These are phyloP conservation scores for Otolemur garnettii DNA, from an alignment of 2,113 vertebrate genomes.

Conservation along the genomic window DNA sequence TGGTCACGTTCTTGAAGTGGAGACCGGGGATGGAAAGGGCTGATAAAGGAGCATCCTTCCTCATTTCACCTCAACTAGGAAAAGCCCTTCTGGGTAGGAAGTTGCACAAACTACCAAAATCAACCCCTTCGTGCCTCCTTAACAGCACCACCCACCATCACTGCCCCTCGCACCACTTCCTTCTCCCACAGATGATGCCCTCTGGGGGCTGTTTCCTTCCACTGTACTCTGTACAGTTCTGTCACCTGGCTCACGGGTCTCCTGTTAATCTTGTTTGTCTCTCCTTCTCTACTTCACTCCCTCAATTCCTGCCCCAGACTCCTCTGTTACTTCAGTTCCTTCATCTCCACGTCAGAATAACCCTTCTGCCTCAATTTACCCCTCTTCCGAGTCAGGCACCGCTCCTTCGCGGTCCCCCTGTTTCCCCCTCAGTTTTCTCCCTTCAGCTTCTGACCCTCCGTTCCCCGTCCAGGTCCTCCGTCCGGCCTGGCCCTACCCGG, in stretches of 20 bases:
- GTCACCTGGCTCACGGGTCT: neutral
- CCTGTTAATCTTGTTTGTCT: neutral
- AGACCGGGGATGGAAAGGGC: neutral
- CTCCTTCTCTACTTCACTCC: neutral
- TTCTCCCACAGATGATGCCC: neutral
- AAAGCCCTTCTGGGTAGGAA: neutral
- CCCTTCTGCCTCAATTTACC: neutral
- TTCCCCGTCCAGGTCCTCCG: neutral
- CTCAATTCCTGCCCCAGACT: neutral
- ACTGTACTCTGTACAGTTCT: neutral
- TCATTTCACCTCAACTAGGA: neutral
- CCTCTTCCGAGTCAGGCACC: neutral
- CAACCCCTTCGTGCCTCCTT: neutral
- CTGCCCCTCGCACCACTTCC: neutral
- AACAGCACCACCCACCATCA: neutral
- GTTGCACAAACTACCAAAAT: neutral
- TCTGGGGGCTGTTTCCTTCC: neutral
- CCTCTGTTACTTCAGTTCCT: neutral
- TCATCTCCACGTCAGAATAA: neutral
- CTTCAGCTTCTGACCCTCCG: neutral
- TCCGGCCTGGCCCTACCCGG: constrained; percentile 66
- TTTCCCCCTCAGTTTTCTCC: neutral
- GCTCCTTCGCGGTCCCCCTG: neutral
- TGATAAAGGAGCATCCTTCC: neutral
- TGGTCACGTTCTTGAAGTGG: neutral